A percentile compares a stretch with the other conserved stretches of the same genome.
Conservation (phyloP, 1,140 invertebrate genomes). For the Drosophila bipectinata region DNA sequence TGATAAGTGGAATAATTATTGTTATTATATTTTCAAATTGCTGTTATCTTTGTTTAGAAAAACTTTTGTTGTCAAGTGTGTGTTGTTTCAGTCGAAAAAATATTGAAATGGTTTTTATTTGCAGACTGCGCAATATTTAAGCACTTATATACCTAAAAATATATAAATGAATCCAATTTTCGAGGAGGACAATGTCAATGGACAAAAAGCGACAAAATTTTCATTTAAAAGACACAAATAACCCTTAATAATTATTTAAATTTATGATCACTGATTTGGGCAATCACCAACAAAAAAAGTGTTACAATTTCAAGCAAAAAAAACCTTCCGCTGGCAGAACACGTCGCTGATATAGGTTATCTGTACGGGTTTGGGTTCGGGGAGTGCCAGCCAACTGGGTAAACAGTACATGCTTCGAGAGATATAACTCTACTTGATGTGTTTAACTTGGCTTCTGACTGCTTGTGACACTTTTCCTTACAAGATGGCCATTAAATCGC, state of each 20-base stretch:
- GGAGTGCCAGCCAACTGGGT: constrained; percentile 19
- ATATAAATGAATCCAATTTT: constrained; percentile 22
- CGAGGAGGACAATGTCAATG: constrained; percentile 25
- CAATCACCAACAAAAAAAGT: constrained; percentile 1
- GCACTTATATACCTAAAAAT: constrained; percentile 6
- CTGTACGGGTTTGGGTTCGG: constrained; percentile 9
- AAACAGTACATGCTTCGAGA: constrained; percentile 26
- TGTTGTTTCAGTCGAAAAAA: constrained; percentile 15
- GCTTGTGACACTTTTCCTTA: constrained; percentile 35
- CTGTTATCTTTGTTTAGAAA: constrained; percentile 28
- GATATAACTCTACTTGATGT: background rate
- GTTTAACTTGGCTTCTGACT: background rate
- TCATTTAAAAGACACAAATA: background rate
- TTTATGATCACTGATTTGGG: constrained; percentile 16
- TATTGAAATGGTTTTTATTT: constrained; percentile 9
- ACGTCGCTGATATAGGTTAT: constrained; percentile 38
- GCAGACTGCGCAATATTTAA: constrained; percentile 35
- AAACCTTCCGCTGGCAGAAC: constrained; percentile 9
- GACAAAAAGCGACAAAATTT: constrained; percentile 9
- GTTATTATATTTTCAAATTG: constrained; percentile 28
- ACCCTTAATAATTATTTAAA: background rate
- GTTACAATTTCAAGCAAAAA: background rate
- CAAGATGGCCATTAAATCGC: constrained; percentile 8
- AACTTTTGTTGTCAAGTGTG: constrained; percentile 41
- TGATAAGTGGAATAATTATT: constrained; percentile 39